Evolutionary conservation across 2,113 vertebrate genomes (phyloP), one percentile per base, ranked within the genome.

Genomic region (Hyperoodon ampullatus): DNA sequence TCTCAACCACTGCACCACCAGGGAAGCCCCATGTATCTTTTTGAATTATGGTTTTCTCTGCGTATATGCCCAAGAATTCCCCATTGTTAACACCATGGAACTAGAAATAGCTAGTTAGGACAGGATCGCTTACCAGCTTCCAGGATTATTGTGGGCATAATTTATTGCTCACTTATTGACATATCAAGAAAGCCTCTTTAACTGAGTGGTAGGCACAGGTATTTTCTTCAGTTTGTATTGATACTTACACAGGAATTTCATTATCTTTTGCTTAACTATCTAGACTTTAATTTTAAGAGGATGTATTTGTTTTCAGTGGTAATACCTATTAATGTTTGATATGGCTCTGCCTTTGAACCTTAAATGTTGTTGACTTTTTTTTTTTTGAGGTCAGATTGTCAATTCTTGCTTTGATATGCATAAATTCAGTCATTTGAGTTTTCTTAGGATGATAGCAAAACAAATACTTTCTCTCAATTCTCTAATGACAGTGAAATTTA

Each of bases 381-480:
- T 47, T 75, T 74, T 70, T 83, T 70, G 33, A 35, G 23, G n/a
- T 65, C 14, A 50, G 70, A 2, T 70, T 82, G 11, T 89, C 26
- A 71, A 4, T 50, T 63, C 18, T 88, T 94, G 16, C 61, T 78
- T 77, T 95, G 23, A 80, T 68, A 33, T 26, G 7, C 9, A 5
- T 78, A 82, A 35, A 33, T 88, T 88, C 30, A 44, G 53, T 78
- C 35, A 33, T 63, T 94, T 83, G 63, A 55, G 11, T 50, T 94
- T 97, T 86, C 71, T 71, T 81, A 44, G 35, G 70, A 81, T 92
- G 10, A 39, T 42, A 94, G 55, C 63, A 75, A 88, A 80, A 80
- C 3, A 81, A 42, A 74, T 7, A 55, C 14, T 61, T 96, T 90
- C 58, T 47, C 61, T 75, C 13, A 47, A 58, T 81, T 91, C 30